A percentile compares a stretch with the other conserved stretches of the same genome.
Conservation (phyloP, 1,140 invertebrate species). For the Philotrypesis tridentata region DNA sequence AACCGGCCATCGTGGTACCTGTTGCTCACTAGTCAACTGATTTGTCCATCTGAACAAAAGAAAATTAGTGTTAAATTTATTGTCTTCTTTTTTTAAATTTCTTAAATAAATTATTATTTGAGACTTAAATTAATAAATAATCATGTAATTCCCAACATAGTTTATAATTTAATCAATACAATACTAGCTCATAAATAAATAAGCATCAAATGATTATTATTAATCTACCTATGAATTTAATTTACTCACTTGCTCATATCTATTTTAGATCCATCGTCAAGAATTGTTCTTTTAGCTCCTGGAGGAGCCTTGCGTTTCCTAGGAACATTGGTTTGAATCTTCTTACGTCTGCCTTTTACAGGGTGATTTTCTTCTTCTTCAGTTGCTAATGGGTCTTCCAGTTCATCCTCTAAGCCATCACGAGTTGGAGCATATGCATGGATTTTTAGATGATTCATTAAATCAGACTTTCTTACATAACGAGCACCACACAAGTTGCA, state of each 20-base stretch:
- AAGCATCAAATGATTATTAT: too few relatives aligned
- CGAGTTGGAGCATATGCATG: slow-evolving; percentile 82
- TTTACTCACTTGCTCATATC: slow-evolving; percentile 63
- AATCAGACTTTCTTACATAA: slow-evolving; percentile 84
- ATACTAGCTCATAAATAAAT: background rate
- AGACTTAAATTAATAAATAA: too few relatives aligned
- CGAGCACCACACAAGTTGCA: slow-evolving; percentile 86
- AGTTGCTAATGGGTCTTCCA: slow-evolving; percentile 64
- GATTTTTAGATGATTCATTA: slow-evolving; percentile 87
- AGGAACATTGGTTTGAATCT: slow-evolving; percentile 64
- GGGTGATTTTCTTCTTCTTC: slow-evolving; percentile 66
- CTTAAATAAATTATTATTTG: background rate
- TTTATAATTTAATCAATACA: background rate
- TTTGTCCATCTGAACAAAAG: slow-evolving; percentile 62
- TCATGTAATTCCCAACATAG: too few relatives aligned
- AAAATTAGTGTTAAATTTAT: background rate
- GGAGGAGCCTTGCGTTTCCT: slow-evolving; percentile 64
- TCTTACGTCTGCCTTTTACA: slow-evolving; percentile 69
- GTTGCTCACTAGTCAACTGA: slow-evolving; percentile 57
- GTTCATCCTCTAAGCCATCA: slow-evolving; percentile 71
- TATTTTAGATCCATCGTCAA: slow-evolving; percentile 55
- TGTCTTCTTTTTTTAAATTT: background rate
- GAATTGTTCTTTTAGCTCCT: slow-evolving; percentile 51
- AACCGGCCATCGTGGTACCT: slow-evolving; percentile 75
- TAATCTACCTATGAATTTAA: slow-evolving; percentile 52